A percentile compares a stretch with the other conserved stretches of the same genome.
Evolutionary conservation across 2,113 vertebrate species (phyloP).

Genomic region (Gorsachius goisagi): DNA sequence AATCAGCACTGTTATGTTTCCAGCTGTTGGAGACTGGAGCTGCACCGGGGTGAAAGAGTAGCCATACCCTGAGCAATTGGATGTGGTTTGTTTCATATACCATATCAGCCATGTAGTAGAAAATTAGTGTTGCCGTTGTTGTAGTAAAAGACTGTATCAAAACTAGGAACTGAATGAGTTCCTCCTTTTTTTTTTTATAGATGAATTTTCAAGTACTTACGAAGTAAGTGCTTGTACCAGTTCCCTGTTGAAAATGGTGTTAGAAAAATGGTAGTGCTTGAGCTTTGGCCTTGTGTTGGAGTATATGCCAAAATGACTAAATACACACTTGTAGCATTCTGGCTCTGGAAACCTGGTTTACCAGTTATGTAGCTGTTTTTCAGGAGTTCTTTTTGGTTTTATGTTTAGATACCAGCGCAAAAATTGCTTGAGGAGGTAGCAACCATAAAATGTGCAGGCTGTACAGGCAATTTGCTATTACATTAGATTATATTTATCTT

Average conservation of each 20-base stretch:
- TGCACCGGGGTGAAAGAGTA: fast-evolving
- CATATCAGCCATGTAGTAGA: fast-evolving
- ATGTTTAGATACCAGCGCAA: background rate
- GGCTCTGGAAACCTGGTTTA: background rate
- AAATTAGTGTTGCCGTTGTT: background rate
- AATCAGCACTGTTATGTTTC: background rate
- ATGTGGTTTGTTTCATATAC: background rate
- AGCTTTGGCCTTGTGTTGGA: background rate
- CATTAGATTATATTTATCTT: background rate
- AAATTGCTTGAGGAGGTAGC: background rate
- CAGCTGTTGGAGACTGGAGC: background rate
- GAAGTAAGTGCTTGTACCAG: background rate
- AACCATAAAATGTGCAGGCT: background rate
- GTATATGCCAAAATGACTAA: background rate
- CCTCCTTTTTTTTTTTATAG: background rate
- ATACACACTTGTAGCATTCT: background rate
- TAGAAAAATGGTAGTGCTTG: background rate
- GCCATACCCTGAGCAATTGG: background rate
- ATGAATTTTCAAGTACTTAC: background rate
- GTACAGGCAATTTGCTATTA: background rate
- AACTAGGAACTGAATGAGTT: background rate
- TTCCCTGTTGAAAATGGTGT: background rate
- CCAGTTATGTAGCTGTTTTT: background rate
- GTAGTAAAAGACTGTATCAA: fast-evolving
- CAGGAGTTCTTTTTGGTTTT: background rate